Percentiles rank a stretch among this genome's conserved stretches.
phyloP scores from a whole-genome alignment of 1,140 invertebrate genomes.

The Dreissena rostriformis region DNA sequence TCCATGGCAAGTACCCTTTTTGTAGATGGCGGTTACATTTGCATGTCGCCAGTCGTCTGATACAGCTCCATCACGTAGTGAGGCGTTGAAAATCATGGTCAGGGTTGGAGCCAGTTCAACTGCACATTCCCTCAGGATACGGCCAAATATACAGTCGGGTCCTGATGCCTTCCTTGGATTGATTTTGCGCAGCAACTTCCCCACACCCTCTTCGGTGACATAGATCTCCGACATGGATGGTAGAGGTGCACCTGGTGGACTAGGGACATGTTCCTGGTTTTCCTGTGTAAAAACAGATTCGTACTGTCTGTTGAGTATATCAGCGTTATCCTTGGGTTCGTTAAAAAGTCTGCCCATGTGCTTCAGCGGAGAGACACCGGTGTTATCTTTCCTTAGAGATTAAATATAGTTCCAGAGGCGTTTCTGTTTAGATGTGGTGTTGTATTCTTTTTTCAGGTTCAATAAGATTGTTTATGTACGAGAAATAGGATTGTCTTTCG shows the following conservation, averaged over 20 bases:
- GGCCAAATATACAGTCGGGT: constrained; percentile 34
- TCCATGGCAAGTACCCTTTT: constrained; percentile 44
- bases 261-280: not conserved
- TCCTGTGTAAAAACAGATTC: constrained; percentile 12
- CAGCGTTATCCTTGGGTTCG: too few species aligned
- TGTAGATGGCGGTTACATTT: constrained; percentile 45
- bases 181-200: not conserved
- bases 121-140: constrained; percentile 38
- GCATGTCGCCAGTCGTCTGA: not conserved
- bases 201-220: not conserved
- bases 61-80: constrained; percentile 33
- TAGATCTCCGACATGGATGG: not conserved
- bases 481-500: too few species aligned
- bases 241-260: not conserved
- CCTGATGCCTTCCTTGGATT: constrained; percentile 17
- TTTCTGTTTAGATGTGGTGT: too few species aligned
- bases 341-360: too few species aligned
- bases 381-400: too few species aligned
- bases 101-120: constrained; percentile 39
- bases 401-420: too few species aligned
- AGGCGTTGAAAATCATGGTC: constrained; percentile 21
- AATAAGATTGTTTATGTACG: too few species aligned
- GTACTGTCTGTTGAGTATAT: not conserved
- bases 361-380: not conserved
- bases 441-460: too few species aligned